Evolutionary conservation across 23 tunicate genomes (phyloP).

Genomic region (Oikopleura dioica): DNA sequence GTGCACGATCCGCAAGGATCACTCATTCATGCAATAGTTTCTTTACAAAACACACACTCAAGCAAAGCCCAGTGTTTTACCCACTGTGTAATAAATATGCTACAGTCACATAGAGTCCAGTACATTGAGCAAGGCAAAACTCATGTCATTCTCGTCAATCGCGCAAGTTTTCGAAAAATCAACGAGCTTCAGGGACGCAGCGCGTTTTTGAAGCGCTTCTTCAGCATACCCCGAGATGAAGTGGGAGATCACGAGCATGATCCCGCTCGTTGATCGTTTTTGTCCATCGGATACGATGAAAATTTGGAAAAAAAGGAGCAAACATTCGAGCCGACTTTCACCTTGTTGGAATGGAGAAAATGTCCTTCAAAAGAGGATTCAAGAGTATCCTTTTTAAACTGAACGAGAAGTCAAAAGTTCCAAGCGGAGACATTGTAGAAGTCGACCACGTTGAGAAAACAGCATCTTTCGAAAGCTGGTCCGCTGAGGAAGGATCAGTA

Average conservation of each 20-base stretch:
- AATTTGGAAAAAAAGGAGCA: conserved; percentile 18
- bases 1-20: too few relatives aligned
- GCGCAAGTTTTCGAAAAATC: conserved; percentile 9
- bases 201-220: conserved; percentile 1
- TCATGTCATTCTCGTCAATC: conserved; percentile 9
- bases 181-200: neutral
- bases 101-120: neutral
- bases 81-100: too few relatives aligned
- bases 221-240: conserved; percentile 16
- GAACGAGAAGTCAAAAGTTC: neutral
- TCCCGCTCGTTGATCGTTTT: conserved; percentile 10
- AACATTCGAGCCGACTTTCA: conserved; percentile 2
- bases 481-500: neutral
- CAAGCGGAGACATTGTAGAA: conserved; percentile 3
- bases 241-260: conserved; percentile 18
- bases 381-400: conserved; percentile 11
- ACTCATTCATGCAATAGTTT: too few relatives aligned
- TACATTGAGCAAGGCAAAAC: too few relatives aligned
- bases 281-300: conserved; percentile 14
- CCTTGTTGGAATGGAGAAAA: conserved; percentile 15
- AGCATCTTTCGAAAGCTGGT: neutral
- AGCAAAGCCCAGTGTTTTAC: too few relatives aligned
- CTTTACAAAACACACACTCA: too few relatives aligned
- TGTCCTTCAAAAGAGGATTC: conserved; percentile 12
- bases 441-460: conserved; percentile 11